phyloP scores from a whole-genome alignment of 1,140 invertebrate species.

The Drosophila kurseongensis region DNA sequence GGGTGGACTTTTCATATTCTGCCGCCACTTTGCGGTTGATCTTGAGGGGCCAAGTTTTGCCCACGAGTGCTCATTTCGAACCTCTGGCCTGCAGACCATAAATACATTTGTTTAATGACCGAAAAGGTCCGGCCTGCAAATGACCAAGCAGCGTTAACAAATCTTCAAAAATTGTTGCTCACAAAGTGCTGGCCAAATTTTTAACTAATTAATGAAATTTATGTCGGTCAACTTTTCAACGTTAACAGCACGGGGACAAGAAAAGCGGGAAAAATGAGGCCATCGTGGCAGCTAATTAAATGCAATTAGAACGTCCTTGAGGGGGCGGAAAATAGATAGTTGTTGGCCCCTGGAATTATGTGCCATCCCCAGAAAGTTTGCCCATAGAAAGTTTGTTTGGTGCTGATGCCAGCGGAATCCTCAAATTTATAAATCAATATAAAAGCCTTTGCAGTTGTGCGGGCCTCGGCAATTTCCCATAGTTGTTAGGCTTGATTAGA shows the following conservation, averaged over 20 bases:
- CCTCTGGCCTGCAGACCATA: slow-evolving; percentile 35
- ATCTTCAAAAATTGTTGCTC: slow-evolving; percentile 62
- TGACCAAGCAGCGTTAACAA: slow-evolving; percentile 58
- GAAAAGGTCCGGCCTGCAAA: slow-evolving; percentile 34
- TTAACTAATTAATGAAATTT: slow-evolving; percentile 76
- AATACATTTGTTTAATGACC: slow-evolving; percentile 64
- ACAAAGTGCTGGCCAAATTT: slow-evolving; percentile 48
- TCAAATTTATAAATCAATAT: slow-evolving; percentile 55
- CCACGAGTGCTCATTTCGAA: slow-evolving; percentile 11
- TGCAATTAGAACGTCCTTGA: slow-evolving; percentile 57
- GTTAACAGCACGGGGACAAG: slow-evolving; percentile 3
- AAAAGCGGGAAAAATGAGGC: slow-evolving; percentile 34
- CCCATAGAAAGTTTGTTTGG: slow-evolving; percentile 65
- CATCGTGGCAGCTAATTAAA: slow-evolving; percentile 61
- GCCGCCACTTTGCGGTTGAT: slow-evolving; percentile 18
- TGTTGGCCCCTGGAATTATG: slow-evolving; percentile 23
- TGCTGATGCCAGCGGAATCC: slow-evolving; percentile 59
- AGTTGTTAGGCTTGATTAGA: slow-evolving; percentile 43
- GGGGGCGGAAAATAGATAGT: slow-evolving; percentile 28
- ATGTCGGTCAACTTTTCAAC: slow-evolving; percentile 69
- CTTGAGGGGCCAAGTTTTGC: slow-evolving; percentile 18
- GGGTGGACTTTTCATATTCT: slow-evolving; percentile 8
- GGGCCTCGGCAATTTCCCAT: slow-evolving; percentile 19
- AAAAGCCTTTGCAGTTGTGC: slow-evolving; percentile 28
- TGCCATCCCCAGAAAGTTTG: slow-evolving; percentile 50